Conservation (phyloP, 2,888 invertebrate genomes). For the Selenia dentaria region DNA sequence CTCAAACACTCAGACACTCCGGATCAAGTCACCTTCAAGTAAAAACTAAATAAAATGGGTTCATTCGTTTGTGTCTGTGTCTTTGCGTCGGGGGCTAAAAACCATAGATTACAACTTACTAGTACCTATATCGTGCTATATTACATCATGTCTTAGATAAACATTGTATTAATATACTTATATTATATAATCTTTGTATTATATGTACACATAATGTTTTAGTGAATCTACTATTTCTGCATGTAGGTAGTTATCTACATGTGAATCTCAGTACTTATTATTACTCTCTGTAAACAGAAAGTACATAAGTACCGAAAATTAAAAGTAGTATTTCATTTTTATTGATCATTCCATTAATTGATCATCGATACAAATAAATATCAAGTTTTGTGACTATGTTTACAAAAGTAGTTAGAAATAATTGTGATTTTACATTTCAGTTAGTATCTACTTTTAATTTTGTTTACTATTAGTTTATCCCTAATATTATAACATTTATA, state of each 20-base stretch:
- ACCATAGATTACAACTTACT: no score
- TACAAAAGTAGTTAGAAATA: conserved; percentile 1
- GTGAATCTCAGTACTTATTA: conserved; percentile 52
- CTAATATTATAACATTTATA: no score
- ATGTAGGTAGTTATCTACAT: conserved; percentile 44
- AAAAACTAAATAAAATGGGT: no score
- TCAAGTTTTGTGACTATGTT: conserved; percentile 3
- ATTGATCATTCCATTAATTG: conserved; percentile 36
- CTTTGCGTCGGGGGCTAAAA: no score
- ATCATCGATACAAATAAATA: conserved; percentile 6
- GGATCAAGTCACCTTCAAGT: no score
- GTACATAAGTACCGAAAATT: not conserved
- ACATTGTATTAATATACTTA: not conserved
- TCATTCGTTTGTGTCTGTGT: no score
- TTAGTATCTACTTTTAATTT: not conserved
- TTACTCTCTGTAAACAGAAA: conserved; percentile 20
- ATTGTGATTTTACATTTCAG: not conserved
- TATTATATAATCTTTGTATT: conserved; percentile 4
- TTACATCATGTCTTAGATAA: not conserved
- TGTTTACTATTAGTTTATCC: no score
- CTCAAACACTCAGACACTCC: no score
- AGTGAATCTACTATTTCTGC: conserved; percentile 13
- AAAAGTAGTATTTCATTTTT: conserved; percentile 41
- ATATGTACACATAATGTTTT: conserved; percentile 19
- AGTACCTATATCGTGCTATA: no score